Percentiles rank a stretch among this genome's conserved stretches.
Conservation (phyloP, 2,113 vertebrate species). For the Elaphurus davidianus region DNA sequence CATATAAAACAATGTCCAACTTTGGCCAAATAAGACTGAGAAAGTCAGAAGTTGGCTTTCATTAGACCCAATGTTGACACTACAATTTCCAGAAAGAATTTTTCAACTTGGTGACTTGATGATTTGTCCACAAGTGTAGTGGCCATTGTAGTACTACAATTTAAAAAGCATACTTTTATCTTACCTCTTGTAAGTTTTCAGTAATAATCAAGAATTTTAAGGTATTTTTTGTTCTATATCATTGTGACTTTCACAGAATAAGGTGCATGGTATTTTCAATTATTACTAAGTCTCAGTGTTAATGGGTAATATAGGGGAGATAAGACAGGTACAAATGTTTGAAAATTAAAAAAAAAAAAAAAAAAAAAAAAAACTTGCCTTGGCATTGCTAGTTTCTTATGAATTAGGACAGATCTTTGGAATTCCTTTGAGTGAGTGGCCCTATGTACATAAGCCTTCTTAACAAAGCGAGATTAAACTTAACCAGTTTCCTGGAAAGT, state of each 20-base stretch:
- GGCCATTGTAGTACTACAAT: neutral
- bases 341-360: neutral
- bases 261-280: neutral
- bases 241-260: neutral
- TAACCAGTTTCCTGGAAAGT: neutral
- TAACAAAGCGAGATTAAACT: neutral
- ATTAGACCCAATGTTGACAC: neutral
- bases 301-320: neutral
- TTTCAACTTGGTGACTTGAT: neutral
- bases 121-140: neutral
- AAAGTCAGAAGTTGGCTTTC: neutral
- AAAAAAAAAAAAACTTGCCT: neutral
- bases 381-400: neutral
- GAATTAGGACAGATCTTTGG: neutral
- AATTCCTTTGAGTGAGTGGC: neutral
- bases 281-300: neutral
- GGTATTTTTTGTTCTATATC: neutral
- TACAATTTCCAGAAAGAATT: neutral
- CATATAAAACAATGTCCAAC: neutral
- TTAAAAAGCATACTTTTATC: neutral
- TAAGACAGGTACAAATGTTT: neutral
- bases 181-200: neutral
- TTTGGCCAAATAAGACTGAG: neutral
- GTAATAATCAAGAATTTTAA: neutral
- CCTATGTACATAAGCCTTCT: neutral